Evolutionary conservation across 2,888 invertebrate genomes (phyloP), one percentile per base, ranked within the genome.

Genomic region (Erynnis tages): DNA sequence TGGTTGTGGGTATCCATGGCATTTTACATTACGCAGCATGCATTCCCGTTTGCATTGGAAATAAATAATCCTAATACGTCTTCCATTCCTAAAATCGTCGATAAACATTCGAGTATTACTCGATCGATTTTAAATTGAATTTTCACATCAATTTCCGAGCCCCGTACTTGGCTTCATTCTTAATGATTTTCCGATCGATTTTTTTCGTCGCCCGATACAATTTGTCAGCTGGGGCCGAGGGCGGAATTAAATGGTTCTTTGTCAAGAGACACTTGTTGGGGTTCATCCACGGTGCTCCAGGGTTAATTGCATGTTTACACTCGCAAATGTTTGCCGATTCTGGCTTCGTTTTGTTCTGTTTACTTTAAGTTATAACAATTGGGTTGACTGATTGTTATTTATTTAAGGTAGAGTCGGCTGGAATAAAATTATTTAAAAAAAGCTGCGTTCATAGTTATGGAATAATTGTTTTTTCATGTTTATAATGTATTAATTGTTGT

Each of bases 241-340:
- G 68, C 71, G 61, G 67, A 70, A 77, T 76, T 74, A 77, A 82
- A 79, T 67, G 74, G 65, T 67, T 64, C 71, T 61, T 79, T 82
- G 79, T 77, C 60, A 70, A 58, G 55, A 74, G 78, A 76, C 82
- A 82, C 76, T 81, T 74, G 76, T 69, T 72, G 69, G 83, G 83
- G 80, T 73, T 75, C 71, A 64, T 69, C 68, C 69, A 64, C 62
- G 68, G 59, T 60, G 57, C 54, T 60, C 58, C 54, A 63, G 63
- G 69, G 66, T 69, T 78, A 82, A 84, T 83, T 75, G 79, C 76
- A 77, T 83, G 82, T 83, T 83, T 82, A 74, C 71, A 69, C 57
- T 82, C 79, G 83, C 78, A 80, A 82, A 83, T 80, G 80, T 66
- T 65, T 43, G 49, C 35, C 13, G 17, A 34, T 23, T 10, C 21